phyloP scores from a whole-genome alignment of 1,140 invertebrate genomes.

The Centruroides vittatus region DNA sequence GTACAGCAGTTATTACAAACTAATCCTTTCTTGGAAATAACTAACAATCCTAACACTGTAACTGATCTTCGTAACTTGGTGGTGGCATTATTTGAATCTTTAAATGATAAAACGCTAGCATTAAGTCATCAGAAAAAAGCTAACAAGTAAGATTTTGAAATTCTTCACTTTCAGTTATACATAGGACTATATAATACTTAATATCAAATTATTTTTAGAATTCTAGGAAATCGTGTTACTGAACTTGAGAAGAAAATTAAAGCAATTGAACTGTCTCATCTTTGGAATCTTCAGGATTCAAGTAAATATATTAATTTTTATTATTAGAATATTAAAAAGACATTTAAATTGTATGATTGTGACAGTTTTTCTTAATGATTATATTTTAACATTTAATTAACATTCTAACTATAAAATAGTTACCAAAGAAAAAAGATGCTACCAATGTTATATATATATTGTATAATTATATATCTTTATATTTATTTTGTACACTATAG shows the following conservation, averaged over 20 bases:
- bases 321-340: not conserved
- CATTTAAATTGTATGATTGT: too few species aligned
- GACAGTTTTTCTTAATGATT: too few species aligned
- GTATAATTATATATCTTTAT: too few species aligned
- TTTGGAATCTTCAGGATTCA: conserved; percentile 7
- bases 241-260: conserved; percentile 34
- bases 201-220: conserved; percentile 20
- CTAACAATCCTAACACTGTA: conserved; percentile 51
- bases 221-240: conserved; percentile 28
- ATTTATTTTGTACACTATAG: too few species aligned
- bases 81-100: conserved; percentile 56
- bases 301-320: conserved; percentile 2
- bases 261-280: conserved; percentile 25
- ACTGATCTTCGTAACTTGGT: conserved; percentile 59
- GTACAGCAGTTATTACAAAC: conserved; percentile 32
- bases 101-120: conserved; percentile 69
- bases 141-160: conserved; percentile 36
- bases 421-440: too few species aligned
- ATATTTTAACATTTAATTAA: too few species aligned
- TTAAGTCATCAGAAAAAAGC: conserved; percentile 68
- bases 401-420: too few species aligned
- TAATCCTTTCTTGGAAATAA: conserved; percentile 35
- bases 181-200: too few species aligned
- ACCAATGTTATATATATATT: too few species aligned
- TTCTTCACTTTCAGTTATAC: too few species aligned